Conservation (phyloP, 2,113 vertebrate genomes). For the Nerophis lumbriciformis region DNA sequence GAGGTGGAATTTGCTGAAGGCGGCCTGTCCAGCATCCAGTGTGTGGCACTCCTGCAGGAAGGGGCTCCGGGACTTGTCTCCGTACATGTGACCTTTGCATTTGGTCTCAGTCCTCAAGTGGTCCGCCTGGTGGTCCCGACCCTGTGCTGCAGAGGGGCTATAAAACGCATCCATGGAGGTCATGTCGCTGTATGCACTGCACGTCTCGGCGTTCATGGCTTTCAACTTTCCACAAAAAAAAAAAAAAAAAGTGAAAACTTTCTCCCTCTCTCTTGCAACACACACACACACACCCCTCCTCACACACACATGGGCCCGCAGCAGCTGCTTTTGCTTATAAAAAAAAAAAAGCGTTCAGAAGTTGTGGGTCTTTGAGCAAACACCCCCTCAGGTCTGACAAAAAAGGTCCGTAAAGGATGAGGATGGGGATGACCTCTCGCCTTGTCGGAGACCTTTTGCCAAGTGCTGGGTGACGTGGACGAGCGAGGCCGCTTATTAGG, state of each 20-base stretch:
- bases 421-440: slow-evolving; percentile 65
- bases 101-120: slow-evolving; percentile 93
- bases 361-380: slow-evolving; percentile 80
- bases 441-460: slow-evolving; percentile 57
- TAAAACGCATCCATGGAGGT: slow-evolving; percentile 99
- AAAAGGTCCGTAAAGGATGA: slow-evolving; percentile 34
- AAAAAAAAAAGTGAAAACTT: slow-evolving; percentile 51
- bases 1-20: slow-evolving; percentile 92
- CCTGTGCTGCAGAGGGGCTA: slow-evolving; percentile 81
- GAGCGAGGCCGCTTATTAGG: slow-evolving; percentile 64
- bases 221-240: slow-evolving; percentile 62
- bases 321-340: slow-evolving; percentile 79
- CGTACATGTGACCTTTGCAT: slow-evolving; percentile 95
- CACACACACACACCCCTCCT: slow-evolving; percentile 30
- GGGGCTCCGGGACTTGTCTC: slow-evolving; percentile 80
- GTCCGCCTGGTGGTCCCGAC: slow-evolving; percentile 80
- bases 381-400: slow-evolving; percentile 74
- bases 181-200: slow-evolving; percentile 92
- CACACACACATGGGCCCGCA: slow-evolving; percentile 39
- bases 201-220: slow-evolving; percentile 94
- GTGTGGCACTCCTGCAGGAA: slow-evolving; percentile 87
- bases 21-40: slow-evolving; percentile 79
- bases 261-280: slow-evolving; percentile 38
- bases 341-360: slow-evolving; percentile 82
- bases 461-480: slow-evolving; percentile 75